Conservation (phyloP, 2,797 vertebrate species). For the Anolis apletophallus region DNA sequence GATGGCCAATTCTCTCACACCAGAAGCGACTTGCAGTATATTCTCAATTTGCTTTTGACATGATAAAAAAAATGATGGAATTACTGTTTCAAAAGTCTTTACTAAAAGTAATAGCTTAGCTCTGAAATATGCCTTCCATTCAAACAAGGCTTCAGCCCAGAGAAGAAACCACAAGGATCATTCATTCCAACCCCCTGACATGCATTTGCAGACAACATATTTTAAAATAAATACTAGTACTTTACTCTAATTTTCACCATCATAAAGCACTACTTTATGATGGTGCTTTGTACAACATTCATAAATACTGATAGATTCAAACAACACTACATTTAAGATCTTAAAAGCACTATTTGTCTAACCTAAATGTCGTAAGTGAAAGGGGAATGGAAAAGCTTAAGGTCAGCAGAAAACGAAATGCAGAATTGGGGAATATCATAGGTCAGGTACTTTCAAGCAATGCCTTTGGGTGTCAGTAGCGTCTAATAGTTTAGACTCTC, state of each 20-base stretch:
- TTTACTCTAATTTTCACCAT: neutral
- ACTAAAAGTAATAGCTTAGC: neutral
- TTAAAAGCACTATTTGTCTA: neutral
- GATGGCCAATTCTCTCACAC: too few relatives aligned
- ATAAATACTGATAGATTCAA: neutral
- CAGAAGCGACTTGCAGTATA: too few relatives aligned
- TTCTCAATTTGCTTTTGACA: too few relatives aligned
- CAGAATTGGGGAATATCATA: accelerated
- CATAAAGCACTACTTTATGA: neutral
- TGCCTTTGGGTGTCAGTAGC: constrained; percentile 70
- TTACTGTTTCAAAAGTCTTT: neutral
- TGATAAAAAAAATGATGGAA: neutral
- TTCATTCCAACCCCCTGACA: too few relatives aligned
- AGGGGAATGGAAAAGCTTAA: neutral
- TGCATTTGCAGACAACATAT: neutral
- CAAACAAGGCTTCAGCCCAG: neutral
- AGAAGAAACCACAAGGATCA: neutral
- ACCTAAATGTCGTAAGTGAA: neutral
- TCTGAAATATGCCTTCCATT: neutral
- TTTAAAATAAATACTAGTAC: neutral
- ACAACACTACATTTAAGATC: too few relatives aligned
- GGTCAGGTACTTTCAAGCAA: neutral
- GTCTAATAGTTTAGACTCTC: neutral
- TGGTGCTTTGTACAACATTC: neutral
- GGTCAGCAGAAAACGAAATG: neutral